phyloP scores from a whole-genome alignment of 1,140 invertebrate species.

The Choristoneura fumiferana region DNA sequence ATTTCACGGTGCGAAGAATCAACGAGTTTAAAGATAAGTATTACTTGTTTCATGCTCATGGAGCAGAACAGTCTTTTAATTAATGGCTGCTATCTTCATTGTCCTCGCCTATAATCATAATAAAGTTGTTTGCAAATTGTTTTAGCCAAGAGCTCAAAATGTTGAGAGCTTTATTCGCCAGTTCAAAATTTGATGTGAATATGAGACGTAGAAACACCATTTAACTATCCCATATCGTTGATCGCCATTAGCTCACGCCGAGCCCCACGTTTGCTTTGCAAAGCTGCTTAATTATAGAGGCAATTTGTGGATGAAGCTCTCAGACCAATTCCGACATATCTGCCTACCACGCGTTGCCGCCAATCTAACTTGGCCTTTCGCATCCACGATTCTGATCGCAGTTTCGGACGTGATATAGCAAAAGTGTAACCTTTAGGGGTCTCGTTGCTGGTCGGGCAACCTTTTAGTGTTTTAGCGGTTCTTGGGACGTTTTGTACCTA shows the following conservation, averaged over 20 bases:
- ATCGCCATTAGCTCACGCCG: conserved; percentile 16
- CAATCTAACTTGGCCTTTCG: conserved; percentile 34
- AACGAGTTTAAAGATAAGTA: too few species aligned
- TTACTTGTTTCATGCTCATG: too few species aligned
- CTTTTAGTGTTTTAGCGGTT: conserved; percentile 16
- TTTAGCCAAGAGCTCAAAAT: too few species aligned
- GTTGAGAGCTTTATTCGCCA: too few species aligned
- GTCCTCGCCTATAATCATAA: too few species aligned
- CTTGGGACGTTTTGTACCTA: conserved; percentile 1
- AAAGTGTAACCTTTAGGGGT: conserved; percentile 19
- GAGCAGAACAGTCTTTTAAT: too few species aligned
- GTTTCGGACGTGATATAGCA: conserved; percentile 31
- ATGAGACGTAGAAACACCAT: background rate
- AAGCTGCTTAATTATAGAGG: conserved; percentile 43
- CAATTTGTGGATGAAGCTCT: conserved; percentile 38
- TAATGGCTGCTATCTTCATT: too few species aligned
- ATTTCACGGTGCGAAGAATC: background rate
- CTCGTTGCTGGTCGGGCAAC: background rate
- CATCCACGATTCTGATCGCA: background rate
- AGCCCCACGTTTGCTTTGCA: conserved; percentile 30
- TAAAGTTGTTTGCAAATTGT: too few species aligned
- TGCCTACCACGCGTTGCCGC: conserved; percentile 22
- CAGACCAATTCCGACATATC: conserved; percentile 30
- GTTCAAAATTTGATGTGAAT: too few species aligned
- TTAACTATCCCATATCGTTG: background rate